These are phyloP conservation scores for Junonia oenone DNA, from an alignment of 2,888 invertebrate genomes.

Conservation along the genomic window DNA sequence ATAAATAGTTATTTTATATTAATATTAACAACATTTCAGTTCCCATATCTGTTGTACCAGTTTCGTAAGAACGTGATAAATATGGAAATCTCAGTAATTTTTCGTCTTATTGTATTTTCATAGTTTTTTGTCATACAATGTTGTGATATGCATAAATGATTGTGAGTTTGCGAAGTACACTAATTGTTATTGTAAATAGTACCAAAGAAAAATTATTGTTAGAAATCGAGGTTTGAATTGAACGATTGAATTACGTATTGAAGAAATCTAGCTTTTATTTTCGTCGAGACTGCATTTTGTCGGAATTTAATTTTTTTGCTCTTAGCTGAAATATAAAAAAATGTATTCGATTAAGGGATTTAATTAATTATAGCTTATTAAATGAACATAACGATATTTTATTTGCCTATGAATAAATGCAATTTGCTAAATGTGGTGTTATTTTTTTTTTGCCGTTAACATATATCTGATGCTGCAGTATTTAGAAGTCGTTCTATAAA, in stretches of 20 bases:
- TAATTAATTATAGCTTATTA: constrained; percentile 17
- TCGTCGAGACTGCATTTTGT: constrained; percentile 1
- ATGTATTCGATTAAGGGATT: constrained; percentile 11
- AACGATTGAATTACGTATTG: background rate
- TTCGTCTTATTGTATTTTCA: background rate
- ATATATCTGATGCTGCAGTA: too few relatives aligned
- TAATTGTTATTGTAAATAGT: constrained; percentile 48
- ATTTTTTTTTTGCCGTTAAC: background rate
- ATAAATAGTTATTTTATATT: background rate
- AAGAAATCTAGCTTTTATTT: constrained; percentile 6
- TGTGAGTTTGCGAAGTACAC: constrained; percentile 31
- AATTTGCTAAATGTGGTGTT: constrained; percentile 10
- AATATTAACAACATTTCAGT: background rate
- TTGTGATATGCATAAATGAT: constrained; percentile 10
- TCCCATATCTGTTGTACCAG: background rate
- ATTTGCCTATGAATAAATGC: constrained; percentile 21
- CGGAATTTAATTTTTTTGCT: background rate
- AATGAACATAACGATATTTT: constrained; percentile 15
- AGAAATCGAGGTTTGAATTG: constrained; percentile 11
- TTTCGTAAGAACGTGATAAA: too few relatives aligned
- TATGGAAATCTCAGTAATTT: background rate
- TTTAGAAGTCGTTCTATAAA: too few relatives aligned
- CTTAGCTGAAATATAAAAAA: constrained; percentile 2
- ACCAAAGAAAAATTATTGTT: constrained; percentile 60
- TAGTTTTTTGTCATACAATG: background rate